Conservation (phyloP, 2,888 invertebrate species). For the Pterostichus niger region DNA sequence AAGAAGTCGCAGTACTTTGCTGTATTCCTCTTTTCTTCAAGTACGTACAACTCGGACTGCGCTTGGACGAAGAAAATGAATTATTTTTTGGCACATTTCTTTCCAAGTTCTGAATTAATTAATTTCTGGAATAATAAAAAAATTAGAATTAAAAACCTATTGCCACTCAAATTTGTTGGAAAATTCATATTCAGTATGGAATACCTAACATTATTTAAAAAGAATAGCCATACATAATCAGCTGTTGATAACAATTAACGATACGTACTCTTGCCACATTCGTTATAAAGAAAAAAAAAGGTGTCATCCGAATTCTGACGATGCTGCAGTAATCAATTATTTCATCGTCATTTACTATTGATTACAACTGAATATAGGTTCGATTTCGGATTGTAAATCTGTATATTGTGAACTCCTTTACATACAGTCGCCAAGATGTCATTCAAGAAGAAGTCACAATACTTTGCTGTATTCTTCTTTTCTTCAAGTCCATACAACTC, state of each 20-base stretch:
- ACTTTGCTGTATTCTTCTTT: constrained; percentile 69
- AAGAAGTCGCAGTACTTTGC: constrained; percentile 75
- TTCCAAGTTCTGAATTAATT: no score
- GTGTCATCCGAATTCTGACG: no score
- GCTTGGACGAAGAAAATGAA: constrained; percentile 48
- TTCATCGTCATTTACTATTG: no score
- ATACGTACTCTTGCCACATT: constrained; percentile 57
- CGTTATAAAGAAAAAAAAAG: not conserved
- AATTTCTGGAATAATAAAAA: no score
- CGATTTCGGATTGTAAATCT: constrained; percentile 74
- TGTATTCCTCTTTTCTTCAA: constrained; percentile 26
- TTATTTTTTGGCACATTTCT: no score
- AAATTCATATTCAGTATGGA: no score
- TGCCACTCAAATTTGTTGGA: no score
- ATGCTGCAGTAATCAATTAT: no score
- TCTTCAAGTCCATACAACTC: constrained; percentile 43
- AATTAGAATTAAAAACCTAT: no score
- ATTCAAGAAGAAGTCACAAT: constrained; percentile 75
- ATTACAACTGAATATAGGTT: no score
- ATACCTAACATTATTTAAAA: no score
- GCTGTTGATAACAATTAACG: constrained; percentile 27
- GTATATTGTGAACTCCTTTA: constrained; percentile 73
- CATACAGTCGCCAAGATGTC: constrained; percentile 74
- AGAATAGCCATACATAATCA: not conserved
- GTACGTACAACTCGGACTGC: constrained; percentile 33